Base-by-base conservation (phyloP, 2,113 vertebrate genomes). In the Tenrec ecaudatus region DNA sequence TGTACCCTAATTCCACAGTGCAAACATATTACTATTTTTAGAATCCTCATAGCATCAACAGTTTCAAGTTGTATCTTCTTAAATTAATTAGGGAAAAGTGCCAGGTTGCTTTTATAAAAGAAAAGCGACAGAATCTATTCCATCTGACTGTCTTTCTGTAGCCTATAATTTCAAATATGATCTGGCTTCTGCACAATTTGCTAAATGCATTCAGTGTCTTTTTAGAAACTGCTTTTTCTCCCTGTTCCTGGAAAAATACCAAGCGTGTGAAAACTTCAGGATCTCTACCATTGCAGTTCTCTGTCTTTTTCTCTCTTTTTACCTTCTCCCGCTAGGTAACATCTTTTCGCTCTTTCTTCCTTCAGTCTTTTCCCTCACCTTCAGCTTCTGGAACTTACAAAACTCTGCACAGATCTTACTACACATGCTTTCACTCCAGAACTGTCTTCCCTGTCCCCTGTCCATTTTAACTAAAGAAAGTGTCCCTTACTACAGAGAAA, bases 11-110 rank as follows among this genome's bases (percentile, higher is more conserved):
- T 78, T 87, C 47, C 15, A 40, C 8, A 91, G 33, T 60, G 3
- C 9, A 86, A 80, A 77, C 69, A 0, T 36, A 9, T 66, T 75
- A 22, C 27, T 79, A 76, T 62, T 91, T 95, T 93, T 40, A 60
- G 62, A 94, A 82, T 78, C 36, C 20, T 81, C 14, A 36, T 27
- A 14, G 19, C 14, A 75, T 78, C 69, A 57, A 33, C 69, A 57
- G 47, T 10, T 71, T 80, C 69, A 71, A 33, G 3, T 20, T 73
- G 16, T 16, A 7, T 76, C 47, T 14, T 93, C 75, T 40, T 15
- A 86, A 92, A 36, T 78, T 25, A 88, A 62, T 47, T 22, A 92
- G 43, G 19, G 38, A 87, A 58, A 6, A 62, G 60, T 91, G 25
- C 20, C 36, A 36, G 31, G 81, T 43, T 68, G 66, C 85, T n/a